Evolutionary conservation across 1,140 invertebrate genomes (phyloP).

Genomic region (Zaprionus tsacasi): DNA sequence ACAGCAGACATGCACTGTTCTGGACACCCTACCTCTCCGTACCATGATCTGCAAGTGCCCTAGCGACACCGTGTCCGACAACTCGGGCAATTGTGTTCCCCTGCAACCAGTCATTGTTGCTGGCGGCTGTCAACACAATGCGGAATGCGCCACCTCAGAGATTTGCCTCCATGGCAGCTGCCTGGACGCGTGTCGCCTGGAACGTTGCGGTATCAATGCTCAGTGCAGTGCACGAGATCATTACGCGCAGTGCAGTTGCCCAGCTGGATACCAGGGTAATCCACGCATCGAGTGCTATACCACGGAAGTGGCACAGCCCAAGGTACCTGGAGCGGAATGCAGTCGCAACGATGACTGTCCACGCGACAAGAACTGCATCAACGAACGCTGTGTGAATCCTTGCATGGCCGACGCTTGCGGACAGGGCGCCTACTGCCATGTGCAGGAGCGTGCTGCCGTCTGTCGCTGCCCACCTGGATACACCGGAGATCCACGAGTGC

Average conservation of each 20-base stretch:
- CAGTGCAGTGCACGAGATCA: slow-evolving; percentile 91
- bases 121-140: slow-evolving; percentile 86
- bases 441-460: slow-evolving; percentile 89
- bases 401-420: slow-evolving; percentile 90
- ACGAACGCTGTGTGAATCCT: slow-evolving; percentile 91
- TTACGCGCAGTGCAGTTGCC: slow-evolving; percentile 91
- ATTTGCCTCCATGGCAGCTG: slow-evolving; percentile 91
- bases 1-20: slow-evolving; percentile 91
- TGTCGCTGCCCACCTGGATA: slow-evolving; percentile 92
- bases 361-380: slow-evolving; percentile 89
- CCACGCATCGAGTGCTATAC: slow-evolving; percentile 91
- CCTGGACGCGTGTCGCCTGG: slow-evolving; percentile 90
- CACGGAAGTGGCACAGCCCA: slow-evolving; percentile 76
- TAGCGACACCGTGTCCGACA: slow-evolving; percentile 88
- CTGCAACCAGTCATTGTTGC: slow-evolving; percentile 83
- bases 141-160: slow-evolving; percentile 89
- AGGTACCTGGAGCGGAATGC: slow-evolving; percentile 88
- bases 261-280: slow-evolving; percentile 92
- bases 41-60: slow-evolving; percentile 93
- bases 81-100: slow-evolving; percentile 87
- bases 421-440: slow-evolving; percentile 90
- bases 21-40: slow-evolving; percentile 91
- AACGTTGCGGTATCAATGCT: slow-evolving; percentile 93
- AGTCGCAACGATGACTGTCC: slow-evolving; percentile 91
- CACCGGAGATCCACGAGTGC: slow-evolving; percentile 89